phyloP scores from a whole-genome alignment of 2,888 invertebrate genomes.

The Calliphora vomitoria region DNA sequence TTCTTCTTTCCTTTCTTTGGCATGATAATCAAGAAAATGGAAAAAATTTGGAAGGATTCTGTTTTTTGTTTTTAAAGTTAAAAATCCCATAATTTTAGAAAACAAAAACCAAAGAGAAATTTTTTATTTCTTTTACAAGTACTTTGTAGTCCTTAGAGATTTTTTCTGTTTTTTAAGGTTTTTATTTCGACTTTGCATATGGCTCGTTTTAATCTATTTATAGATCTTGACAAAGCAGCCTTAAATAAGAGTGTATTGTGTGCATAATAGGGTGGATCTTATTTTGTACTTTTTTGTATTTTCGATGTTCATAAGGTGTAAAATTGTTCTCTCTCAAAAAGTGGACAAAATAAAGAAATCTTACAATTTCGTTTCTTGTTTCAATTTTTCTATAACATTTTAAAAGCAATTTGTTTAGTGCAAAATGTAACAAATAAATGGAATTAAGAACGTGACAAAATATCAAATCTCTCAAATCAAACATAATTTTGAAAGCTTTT shows the following conservation, averaged over 20 bases:
- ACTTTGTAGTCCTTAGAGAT: constrained; percentile 1
- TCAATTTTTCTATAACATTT: too few relatives aligned
- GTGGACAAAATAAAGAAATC: too few relatives aligned
- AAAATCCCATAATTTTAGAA: constrained; percentile 18
- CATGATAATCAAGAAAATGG: constrained; percentile 12
- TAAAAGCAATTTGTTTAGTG: too few relatives aligned
- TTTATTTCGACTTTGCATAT: constrained; percentile 6
- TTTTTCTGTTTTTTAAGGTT: not conserved
- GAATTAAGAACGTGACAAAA: too few relatives aligned
- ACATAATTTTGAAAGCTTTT: too few relatives aligned
- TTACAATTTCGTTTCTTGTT: too few relatives aligned
- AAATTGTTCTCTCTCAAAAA: too few relatives aligned
- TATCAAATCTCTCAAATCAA: too few relatives aligned
- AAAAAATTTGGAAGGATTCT: constrained; percentile 17
- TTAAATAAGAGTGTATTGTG: not conserved
- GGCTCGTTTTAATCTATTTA: constrained; percentile 32
- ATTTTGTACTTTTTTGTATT: too few relatives aligned
- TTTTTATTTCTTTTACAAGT: not conserved
- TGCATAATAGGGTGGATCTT: too few relatives aligned
- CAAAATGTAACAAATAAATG: too few relatives aligned
- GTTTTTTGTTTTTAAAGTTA: not conserved
- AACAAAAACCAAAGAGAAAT: constrained; percentile 18
- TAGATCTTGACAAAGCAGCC: constrained; percentile 9
- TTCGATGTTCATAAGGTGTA: too few relatives aligned
- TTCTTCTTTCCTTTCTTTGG: not conserved